phyloP scores from a whole-genome alignment of 2,888 invertebrate genomes.

The Caenorhabditis afra region DNA sequence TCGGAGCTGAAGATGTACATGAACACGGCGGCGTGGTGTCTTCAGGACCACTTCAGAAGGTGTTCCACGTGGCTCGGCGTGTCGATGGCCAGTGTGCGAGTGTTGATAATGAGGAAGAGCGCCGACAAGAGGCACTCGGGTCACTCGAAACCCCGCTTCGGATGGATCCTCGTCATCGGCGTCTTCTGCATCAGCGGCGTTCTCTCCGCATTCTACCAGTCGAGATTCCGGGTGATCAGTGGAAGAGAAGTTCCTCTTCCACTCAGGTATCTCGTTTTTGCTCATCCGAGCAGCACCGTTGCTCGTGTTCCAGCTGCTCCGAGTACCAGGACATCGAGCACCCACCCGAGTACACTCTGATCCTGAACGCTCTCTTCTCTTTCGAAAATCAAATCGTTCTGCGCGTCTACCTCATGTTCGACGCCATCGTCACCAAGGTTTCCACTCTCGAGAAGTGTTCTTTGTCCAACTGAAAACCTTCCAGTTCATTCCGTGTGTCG shows the following conservation, averaged over 20 bases:
- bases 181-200: slow-evolving; percentile 14
- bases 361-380: slow-evolving; percentile 8
- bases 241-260: not conserved
- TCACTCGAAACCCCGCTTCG: slow-evolving; percentile 5
- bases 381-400: slow-evolving; percentile 21
- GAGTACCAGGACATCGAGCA: slow-evolving; percentile 19
- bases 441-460: too few relatives aligned
- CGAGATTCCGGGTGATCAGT: not conserved
- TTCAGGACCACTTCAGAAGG: slow-evolving; percentile 29
- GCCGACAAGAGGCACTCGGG: slow-evolving; percentile 1
- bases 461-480: too few relatives aligned
- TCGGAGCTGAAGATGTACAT: slow-evolving; percentile 9
- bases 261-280: not conserved
- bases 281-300: not conserved
- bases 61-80: slow-evolving; percentile 27
- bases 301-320: slow-evolving; percentile 11
- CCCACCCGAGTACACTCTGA: not conserved
- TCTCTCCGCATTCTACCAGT: slow-evolving; percentile 3
- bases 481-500: slow-evolving; percentile 30
- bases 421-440: slow-evolving; percentile 18
- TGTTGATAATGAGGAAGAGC: not conserved
- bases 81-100: slow-evolving; percentile 14
- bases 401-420: slow-evolving; percentile 11
- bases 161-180: slow-evolving; percentile 2
- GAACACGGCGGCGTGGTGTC: slow-evolving; percentile 14